Conservation (phyloP, 2,888 invertebrate species). For the Drosophila recens region DNA sequence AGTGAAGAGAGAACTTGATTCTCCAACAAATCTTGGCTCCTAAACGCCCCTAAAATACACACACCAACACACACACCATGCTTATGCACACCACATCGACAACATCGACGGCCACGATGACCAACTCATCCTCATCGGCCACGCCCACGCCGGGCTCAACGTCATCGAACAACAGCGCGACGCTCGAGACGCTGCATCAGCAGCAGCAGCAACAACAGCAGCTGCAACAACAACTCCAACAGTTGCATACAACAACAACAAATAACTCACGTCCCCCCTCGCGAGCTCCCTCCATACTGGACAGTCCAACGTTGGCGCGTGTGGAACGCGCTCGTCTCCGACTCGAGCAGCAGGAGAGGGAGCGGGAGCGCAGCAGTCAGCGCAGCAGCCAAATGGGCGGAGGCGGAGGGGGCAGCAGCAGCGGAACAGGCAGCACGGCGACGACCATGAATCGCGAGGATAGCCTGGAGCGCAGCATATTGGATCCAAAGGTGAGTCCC, state of each 20-base stretch:
- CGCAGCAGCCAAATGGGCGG: slow-evolving; percentile 61
- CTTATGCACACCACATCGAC: slow-evolving; percentile 72
- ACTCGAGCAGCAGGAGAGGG: slow-evolving; percentile 85
- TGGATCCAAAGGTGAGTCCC: slow-evolving; percentile 83
- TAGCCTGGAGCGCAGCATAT: slow-evolving; percentile 83
- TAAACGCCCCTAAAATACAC: slow-evolving; percentile 30
- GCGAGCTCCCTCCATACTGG: slow-evolving; percentile 86
- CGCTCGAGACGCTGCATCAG: slow-evolving; percentile 71
- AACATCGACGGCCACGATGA: slow-evolving; percentile 75
- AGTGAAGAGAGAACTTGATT: slow-evolving; percentile 30
- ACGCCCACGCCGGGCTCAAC: slow-evolving; percentile 82
- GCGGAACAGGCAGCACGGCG: slow-evolving; percentile 72
- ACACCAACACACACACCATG: slow-evolving; percentile 35
- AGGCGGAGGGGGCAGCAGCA: slow-evolving; percentile 70
- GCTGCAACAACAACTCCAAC: slow-evolving; percentile 63
- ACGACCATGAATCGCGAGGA: slow-evolving; percentile 83
- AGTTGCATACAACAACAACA: slow-evolving; percentile 65
- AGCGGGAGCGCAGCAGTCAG: slow-evolving; percentile 63
- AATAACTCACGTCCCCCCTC: slow-evolving; percentile 82
- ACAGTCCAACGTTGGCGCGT: slow-evolving; percentile 87
- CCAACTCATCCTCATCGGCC: slow-evolving; percentile 77
- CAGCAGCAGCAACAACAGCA: slow-evolving; percentile 65
- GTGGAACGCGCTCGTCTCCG: slow-evolving; percentile 87
- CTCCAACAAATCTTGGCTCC: slow-evolving; percentile 26
- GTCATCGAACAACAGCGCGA: slow-evolving; percentile 80